Conservation (phyloP, 2,888 invertebrate species). For the Drosophila diplacantha region DNA sequence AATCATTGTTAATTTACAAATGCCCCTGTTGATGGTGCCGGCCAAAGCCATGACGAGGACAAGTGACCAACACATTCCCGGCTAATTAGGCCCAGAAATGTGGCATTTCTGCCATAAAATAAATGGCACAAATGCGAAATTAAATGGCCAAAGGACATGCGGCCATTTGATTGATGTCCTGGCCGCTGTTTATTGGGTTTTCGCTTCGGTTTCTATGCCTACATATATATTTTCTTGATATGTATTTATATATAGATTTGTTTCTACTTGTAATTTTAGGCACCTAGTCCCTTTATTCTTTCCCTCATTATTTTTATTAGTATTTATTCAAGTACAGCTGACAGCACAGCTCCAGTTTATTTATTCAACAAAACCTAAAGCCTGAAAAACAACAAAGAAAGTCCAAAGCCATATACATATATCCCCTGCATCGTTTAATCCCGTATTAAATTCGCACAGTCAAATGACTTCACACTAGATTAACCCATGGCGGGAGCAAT, state of each 20-base stretch:
- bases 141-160: conserved; percentile 35
- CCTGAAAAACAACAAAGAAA: background rate
- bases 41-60: conserved; percentile 22
- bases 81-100: conserved; percentile 40
- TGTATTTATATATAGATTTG: background rate
- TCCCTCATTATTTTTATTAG: background rate
- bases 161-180: conserved; percentile 50
- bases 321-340: background rate
- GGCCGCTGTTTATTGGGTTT: conserved; percentile 6
- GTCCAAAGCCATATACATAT: background rate
- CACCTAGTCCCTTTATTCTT: too few species aligned
- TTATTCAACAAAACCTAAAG: background rate
- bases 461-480: conserved; percentile 61
- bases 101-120: conserved; percentile 30
- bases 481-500: conserved; percentile 33
- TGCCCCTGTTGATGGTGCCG: conserved; percentile 17
- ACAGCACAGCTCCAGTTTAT: background rate
- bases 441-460: conserved; percentile 42
- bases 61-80: conserved; percentile 16
- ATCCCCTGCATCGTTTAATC: conserved; percentile 19
- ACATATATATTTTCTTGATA: background rate
- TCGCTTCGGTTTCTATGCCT: conserved; percentile 1
- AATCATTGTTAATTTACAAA: conserved; percentile 30
- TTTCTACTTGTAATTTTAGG: background rate
- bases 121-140: conserved; percentile 36